Percentiles rank a stretch among this genome's conserved stretches.
Evolutionary conservation across 2,888 invertebrate genomes (phyloP).

Genomic region (Trichacis sp.): DNA sequence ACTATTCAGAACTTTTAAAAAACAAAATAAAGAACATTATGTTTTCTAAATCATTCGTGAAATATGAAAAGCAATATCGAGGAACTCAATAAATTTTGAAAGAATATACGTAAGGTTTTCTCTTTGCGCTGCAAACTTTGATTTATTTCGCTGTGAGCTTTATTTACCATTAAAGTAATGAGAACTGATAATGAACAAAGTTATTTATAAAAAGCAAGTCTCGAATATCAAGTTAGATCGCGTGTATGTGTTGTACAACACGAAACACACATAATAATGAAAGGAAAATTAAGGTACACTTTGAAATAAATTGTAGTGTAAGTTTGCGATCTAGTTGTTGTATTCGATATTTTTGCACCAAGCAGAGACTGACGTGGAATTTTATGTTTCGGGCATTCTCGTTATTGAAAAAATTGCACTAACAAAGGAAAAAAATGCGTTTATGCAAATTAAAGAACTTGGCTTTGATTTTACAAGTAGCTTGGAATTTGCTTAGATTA

Average conservation of each 20-base stretch:
- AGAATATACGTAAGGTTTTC: constrained; percentile 4
- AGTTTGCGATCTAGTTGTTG: constrained; percentile 34
- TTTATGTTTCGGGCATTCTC: constrained; percentile 24
- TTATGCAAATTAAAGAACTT: constrained; percentile 22
- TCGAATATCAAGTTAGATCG: constrained; percentile 31
- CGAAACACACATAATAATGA: constrained; percentile 2
- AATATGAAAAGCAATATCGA: no score
- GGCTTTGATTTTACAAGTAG: constrained; percentile 16
- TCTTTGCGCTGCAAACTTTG: constrained; percentile 5
- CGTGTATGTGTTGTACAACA: constrained; percentile 8
- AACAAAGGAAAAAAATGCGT: constrained; percentile 13
- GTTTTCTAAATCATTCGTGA: no score
- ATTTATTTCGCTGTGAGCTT: constrained; percentile 23
- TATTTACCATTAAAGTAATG: constrained; percentile 32
- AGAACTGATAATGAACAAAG: constrained; percentile 17
- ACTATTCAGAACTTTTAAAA: no score
- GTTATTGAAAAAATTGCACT: constrained; percentile 10
- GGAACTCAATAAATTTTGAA: neutral
- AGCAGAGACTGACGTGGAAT: constrained; percentile 31
- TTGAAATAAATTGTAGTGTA: no score
- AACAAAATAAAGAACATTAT: no score
- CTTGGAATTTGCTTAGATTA: neutral
- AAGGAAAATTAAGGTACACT: no score
- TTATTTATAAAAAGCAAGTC: constrained; percentile 26
- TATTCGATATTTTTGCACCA: constrained; percentile 37